Evolutionary conservation across 2,888 invertebrate genomes (phyloP).

Genomic region (Scotopteryx bipunctaria): DNA sequence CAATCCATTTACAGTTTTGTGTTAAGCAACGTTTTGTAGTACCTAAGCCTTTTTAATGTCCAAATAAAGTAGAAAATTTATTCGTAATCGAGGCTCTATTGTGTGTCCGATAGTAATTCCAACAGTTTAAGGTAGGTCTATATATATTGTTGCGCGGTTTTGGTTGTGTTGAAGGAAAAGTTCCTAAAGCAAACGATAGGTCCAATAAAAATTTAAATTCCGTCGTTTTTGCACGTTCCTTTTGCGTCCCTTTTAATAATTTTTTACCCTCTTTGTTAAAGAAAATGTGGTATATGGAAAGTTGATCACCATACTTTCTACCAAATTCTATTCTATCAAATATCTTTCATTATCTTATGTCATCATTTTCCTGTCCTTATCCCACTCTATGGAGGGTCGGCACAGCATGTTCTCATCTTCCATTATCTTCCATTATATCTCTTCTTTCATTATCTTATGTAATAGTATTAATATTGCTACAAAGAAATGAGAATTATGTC

Average conservation of each 20-base stretch:
- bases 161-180: constrained; percentile 39
- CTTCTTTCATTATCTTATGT: too few species aligned
- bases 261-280: not conserved
- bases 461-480: too few species aligned
- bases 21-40: not conserved
- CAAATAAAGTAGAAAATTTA: constrained; percentile 15
- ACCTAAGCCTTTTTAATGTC: constrained; percentile 4
- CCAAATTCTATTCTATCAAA: too few species aligned
- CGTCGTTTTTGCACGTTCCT: constrained; percentile 8
- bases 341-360: too few species aligned
- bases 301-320: too few species aligned
- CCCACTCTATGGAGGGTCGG: too few species aligned
- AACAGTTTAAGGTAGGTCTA: constrained; percentile 26
- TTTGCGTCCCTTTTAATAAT: constrained; percentile 15
- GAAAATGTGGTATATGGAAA: too few species aligned
- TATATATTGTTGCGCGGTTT: constrained; percentile 33
- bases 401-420: too few species aligned
- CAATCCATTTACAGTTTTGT: not conserved
- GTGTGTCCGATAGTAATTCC: constrained; percentile 30
- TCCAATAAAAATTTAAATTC: constrained; percentile 29
- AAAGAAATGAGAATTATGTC: too few species aligned
- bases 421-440: too few species aligned
- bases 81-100: constrained; percentile 23
- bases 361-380: too few species aligned
- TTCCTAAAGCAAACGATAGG: constrained; percentile 34